Percentiles rank a stretch among this genome's conserved stretches.
These are phyloP conservation scores for Elaphurus davidianus DNA, from an alignment of 2,113 vertebrate genomes.

Conservation along the genomic window DNA sequence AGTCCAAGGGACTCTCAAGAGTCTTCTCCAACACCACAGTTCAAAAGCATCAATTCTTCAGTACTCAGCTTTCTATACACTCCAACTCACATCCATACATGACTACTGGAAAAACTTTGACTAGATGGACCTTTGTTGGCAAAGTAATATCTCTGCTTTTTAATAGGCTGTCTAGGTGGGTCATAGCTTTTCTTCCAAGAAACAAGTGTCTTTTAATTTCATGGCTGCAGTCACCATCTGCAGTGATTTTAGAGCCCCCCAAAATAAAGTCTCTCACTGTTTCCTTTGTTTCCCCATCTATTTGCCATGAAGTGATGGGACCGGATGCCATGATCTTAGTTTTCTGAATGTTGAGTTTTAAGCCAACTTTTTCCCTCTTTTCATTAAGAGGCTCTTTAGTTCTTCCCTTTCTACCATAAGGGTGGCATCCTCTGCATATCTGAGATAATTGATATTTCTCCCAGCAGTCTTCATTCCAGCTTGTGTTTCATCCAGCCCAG, in stretches of 20 bases:
- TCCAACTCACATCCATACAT: not conserved
- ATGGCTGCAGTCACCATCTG: not conserved
- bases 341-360: not conserved
- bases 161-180: not conserved
- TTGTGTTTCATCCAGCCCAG: not conserved
- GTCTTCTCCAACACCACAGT: not conserved
- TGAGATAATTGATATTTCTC: not conserved
- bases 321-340: not conserved
- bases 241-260: not conserved
- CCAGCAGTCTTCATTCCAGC: not conserved
- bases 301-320: not conserved
- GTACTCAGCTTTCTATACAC: not conserved
- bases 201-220: not conserved
- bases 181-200: not conserved
- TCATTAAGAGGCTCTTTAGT: not conserved
- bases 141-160: not conserved
- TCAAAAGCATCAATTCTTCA: not conserved
- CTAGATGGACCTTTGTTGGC: not conserved
- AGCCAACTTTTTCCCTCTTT: not conserved
- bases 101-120: not conserved
- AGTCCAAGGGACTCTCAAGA: not conserved
- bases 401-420: not conserved
- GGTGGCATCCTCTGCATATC: not conserved
- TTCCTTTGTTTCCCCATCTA: not conserved
- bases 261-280: not conserved